Evolutionary conservation across 2,888 invertebrate species (phyloP), one percentile per base, ranked within the genome.

Genomic region (Eilema sororculum): DNA sequence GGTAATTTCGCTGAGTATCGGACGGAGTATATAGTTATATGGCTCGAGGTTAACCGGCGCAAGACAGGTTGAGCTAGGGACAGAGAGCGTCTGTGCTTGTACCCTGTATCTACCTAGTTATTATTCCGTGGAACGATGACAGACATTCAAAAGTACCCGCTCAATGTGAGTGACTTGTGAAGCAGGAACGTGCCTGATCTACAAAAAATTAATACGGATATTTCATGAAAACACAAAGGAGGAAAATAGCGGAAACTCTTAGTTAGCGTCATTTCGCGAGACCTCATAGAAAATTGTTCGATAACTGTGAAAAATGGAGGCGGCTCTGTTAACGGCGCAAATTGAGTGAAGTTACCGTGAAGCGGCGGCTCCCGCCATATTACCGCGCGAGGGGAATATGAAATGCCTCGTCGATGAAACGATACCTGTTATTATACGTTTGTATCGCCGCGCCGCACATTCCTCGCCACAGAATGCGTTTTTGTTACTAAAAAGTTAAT

Each of bases 291-390:
- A 59, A 58, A 90, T 90, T 91, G 92, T 90, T 92, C 92, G 89
- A 91, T 92, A 90, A 88, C 93, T 90, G 94, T 92, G 93, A 93
- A 93, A 92, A 93, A 93, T 93, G 81, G 90, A 89, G 87, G 87
- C 86, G 68, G 85, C 84, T 73, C 78, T 83, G 88, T 87, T 93
- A 93, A 93, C 91, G 78, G 87, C 83, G 87, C 90, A 94, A 94
- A 94, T 94, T 93, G 91, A 94, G 93, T 93, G 93, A 89, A 90
- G 86, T 84, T 70, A 78, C 86, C 84, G 82, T 79, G 71, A 73
- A 71, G 67, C 81, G 69, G 69, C 72, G 68, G 68, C 64, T 69
- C 72, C 75, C 65, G 74, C 80, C 73, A 28, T 75, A 77, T 81
- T 76, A 80, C 70, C 68, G 80, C 75, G 72, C 65, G 76, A 70